A percentile compares a stretch with the other conserved stretches of the same genome.
These are phyloP conservation scores for Polylopha cassiicola DNA, from an alignment of 2,888 invertebrate genomes.

Conservation along the genomic window DNA sequence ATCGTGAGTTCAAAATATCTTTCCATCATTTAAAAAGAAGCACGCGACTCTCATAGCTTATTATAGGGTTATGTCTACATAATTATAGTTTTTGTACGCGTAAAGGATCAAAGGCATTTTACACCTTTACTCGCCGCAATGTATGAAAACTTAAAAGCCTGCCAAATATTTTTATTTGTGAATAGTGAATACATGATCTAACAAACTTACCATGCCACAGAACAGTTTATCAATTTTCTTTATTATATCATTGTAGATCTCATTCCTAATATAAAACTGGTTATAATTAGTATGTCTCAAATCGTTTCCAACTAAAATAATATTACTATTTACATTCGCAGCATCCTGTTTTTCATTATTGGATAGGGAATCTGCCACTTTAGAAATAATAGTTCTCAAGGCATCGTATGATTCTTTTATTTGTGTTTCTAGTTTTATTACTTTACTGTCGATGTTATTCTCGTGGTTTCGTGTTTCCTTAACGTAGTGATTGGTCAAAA, in stretches of 20 bases:
- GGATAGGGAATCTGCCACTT: conserved; percentile 37
- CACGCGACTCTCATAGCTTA: too few relatives aligned
- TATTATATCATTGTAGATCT: conserved; percentile 65
- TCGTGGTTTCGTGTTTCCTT: conserved; percentile 64
- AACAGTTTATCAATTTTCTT: conserved; percentile 66
- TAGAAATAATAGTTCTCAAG: conserved; percentile 49
- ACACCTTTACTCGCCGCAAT: too few relatives aligned
- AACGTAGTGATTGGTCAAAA: conserved; percentile 66
- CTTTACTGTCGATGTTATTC: conserved; percentile 52
- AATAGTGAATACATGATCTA: too few relatives aligned
- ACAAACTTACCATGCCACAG: conserved; percentile 68
- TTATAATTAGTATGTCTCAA: conserved; percentile 50
- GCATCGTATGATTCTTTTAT: conserved; percentile 55
- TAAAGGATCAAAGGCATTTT: too few relatives aligned
- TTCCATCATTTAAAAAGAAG: too few relatives aligned
- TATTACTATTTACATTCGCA: conserved; percentile 56
- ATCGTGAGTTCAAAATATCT: too few relatives aligned
- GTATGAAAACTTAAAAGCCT: too few relatives aligned
- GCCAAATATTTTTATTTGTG: too few relatives aligned
- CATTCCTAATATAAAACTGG: conserved; percentile 51
- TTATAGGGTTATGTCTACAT: too few relatives aligned
- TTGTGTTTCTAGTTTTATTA: conserved; percentile 55
- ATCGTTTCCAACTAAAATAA: conserved; percentile 56
- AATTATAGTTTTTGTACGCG: too few relatives aligned
- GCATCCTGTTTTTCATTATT: conserved; percentile 25